Conservation (phyloP, 2,113 vertebrate genomes). For the Gallinago media region DNA sequence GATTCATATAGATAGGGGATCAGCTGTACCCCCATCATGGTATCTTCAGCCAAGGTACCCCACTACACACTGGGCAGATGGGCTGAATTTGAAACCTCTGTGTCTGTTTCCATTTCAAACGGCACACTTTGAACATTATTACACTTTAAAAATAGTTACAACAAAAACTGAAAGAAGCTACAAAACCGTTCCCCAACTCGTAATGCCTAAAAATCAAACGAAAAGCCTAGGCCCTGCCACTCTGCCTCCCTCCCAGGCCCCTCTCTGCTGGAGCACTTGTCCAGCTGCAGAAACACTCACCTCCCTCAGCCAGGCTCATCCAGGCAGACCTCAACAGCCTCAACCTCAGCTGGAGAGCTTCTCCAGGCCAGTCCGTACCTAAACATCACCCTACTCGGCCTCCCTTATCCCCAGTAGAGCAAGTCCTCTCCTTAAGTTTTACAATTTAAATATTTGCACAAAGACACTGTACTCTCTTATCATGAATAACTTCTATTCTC, state of each 20-base stretch:
- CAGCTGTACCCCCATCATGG: not conserved
- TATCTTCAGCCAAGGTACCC: not conserved
- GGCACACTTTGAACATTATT: not conserved
- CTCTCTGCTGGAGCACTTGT: fast-evolving
- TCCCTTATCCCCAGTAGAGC: not conserved
- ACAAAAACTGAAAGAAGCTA: not conserved
- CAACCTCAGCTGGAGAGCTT: not conserved
- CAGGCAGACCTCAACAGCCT: not conserved
- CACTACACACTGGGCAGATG: fast-evolving
- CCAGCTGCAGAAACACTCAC: fast-evolving
- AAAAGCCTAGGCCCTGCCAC: not conserved
- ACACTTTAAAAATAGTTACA: not conserved
- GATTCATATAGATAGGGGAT: not conserved
- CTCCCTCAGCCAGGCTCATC: not conserved
- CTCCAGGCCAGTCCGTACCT: not conserved
- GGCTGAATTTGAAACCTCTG: not conserved
- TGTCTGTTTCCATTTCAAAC: not conserved
- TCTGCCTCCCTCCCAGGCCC: not conserved
- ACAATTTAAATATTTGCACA: not conserved
- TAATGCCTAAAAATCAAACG: fast-evolving
- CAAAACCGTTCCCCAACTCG: not conserved
- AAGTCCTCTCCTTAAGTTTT: not conserved
- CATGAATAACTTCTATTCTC: not conserved
- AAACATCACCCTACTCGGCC: not conserved
- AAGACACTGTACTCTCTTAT: not conserved